phyloP scores from a whole-genome alignment of 2,797 vertebrate genomes.

The Melanotaenia pygmaea region DNA sequence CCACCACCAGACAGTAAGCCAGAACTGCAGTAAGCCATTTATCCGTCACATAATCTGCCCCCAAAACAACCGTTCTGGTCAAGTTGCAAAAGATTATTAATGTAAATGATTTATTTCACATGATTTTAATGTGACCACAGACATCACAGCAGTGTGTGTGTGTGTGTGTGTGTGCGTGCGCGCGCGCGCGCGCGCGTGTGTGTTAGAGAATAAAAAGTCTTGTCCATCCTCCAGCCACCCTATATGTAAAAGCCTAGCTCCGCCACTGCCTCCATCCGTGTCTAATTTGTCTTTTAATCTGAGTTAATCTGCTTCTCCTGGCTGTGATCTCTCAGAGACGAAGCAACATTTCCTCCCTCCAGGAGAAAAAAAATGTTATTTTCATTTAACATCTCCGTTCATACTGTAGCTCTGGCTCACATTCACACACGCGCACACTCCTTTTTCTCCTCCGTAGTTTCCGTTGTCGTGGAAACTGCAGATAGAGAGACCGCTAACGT shows the following conservation, averaged over 20 bases:
- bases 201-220: too few species aligned
- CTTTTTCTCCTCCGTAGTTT: conserved; percentile 34
- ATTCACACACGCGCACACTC: conserved; percentile 8
- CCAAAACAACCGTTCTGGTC: too few species aligned
- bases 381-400: conserved; percentile 24
- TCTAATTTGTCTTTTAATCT: conserved; percentile 49
- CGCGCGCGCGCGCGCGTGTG: too few species aligned
- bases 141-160: too few species aligned
- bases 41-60: too few species aligned
- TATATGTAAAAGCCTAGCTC: neutral
- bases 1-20: too few species aligned
- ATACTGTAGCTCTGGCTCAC: conserved; percentile 8
- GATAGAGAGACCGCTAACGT: conserved; percentile 54
- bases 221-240: too few species aligned
- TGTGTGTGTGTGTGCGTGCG: too few species aligned
- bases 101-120: too few species aligned
- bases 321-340: conserved; percentile 28
- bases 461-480: conserved; percentile 83
- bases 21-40: too few species aligned
- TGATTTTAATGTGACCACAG: too few species aligned
- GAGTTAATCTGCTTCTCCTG: conserved; percentile 48
- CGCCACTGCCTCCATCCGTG: conserved; percentile 8
- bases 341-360: neutral
- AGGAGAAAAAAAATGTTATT: conserved; percentile 16
- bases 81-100: too few species aligned